phyloP scores from a whole-genome alignment of 1,140 invertebrate genomes.

The Meloidogyne floridensis region DNA sequence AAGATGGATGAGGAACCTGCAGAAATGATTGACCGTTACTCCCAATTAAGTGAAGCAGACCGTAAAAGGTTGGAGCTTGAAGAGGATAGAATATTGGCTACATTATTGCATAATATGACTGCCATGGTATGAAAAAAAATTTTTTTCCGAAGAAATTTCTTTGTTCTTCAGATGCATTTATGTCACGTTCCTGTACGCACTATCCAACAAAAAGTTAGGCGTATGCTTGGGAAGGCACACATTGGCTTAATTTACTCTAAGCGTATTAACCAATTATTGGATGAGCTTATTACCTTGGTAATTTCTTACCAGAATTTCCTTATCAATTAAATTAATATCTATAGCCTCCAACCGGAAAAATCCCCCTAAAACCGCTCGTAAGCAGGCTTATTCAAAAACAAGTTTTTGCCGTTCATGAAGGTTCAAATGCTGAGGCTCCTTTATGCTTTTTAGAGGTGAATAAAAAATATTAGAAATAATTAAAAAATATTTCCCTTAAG shows the following conservation, averaged over 20 bases:
- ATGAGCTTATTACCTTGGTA: conserved; percentile 79
- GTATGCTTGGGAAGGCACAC: conserved; percentile 74
- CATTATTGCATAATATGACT: conserved; percentile 91
- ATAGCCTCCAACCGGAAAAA: conserved; percentile 65
- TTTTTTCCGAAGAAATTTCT: conserved; percentile 65
- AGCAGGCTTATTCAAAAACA: conserved; percentile 88
- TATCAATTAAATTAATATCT: conserved; percentile 17
- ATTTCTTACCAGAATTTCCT: not conserved
- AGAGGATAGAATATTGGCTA: conserved; percentile 91
- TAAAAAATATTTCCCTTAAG: conserved; percentile 75
- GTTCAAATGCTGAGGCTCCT: conserved; percentile 82
- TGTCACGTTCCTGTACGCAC: conserved; percentile 33
- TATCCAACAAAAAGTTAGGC: conserved; percentile 44
- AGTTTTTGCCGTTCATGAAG: conserved; percentile 94
- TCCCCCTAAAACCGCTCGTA: conserved; percentile 85
- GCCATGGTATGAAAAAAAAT: conserved; percentile 70
- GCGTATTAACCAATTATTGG: conserved; percentile 92
- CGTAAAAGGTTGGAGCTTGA: conserved; percentile 93
- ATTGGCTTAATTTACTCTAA: conserved; percentile 95
- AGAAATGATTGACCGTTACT: conserved; percentile 99
- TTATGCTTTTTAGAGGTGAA: conserved; percentile 89
- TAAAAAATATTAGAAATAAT: not conserved
- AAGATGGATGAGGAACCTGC: conserved; percentile 94
- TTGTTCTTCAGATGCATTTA: conserved; percentile 31
- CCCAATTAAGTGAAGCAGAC: conserved; percentile 87